Conservation (phyloP, 2,888 invertebrate genomes). For the Erebia aethiops region DNA sequence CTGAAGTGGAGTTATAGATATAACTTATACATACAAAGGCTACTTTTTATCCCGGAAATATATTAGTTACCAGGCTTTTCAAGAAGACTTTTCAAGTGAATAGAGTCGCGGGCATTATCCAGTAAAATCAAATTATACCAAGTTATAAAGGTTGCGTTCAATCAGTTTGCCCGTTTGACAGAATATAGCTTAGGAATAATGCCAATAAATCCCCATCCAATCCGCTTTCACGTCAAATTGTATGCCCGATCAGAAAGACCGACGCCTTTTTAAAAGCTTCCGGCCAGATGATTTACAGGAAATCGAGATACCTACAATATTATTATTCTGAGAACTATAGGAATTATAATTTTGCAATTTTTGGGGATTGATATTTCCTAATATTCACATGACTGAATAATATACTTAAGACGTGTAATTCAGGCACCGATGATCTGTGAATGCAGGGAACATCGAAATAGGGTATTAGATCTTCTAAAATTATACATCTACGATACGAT, state of each 20-base stretch:
- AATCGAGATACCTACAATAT: conserved; percentile 24
- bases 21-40: too few species aligned
- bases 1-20: too few species aligned
- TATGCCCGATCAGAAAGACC: conserved; percentile 30
- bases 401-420: neutral
- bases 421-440: neutral
- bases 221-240: conserved; percentile 27
- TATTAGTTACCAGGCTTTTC: too few species aligned
- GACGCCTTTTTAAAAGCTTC: conserved; percentile 39
- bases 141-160: neutral
- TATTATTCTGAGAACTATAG: neutral
- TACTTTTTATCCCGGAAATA: too few species aligned
- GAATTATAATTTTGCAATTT: neutral
- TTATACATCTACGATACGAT: too few species aligned
- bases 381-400: neutral
- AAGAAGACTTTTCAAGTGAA: too few species aligned
- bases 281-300: conserved; percentile 37
- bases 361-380: neutral
- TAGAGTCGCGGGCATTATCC: too few species aligned
- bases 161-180: neutral
- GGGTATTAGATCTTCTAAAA: too few species aligned
- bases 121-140: too few species aligned
- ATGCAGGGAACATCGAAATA: too few species aligned
- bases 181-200: conserved; percentile 8
- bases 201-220: conserved; percentile 20